These are phyloP conservation scores for Sweltsa coloradensis DNA, from an alignment of 1,140 invertebrate genomes.

Conservation along the genomic window DNA sequence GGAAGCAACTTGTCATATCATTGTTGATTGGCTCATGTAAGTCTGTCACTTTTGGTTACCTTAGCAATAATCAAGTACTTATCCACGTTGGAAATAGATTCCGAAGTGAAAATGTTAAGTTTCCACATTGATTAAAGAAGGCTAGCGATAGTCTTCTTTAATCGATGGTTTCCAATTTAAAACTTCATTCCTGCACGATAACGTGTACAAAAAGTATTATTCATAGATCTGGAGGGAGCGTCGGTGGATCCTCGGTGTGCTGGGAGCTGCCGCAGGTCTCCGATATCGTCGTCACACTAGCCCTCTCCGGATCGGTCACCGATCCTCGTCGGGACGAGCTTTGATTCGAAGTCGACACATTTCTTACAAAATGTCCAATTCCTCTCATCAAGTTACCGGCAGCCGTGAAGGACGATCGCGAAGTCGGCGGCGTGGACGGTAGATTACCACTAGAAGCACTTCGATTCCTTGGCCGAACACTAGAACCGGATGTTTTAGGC, in stretches of 20 bases:
- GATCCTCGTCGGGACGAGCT: not conserved
- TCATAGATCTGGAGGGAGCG: conserved; percentile 4
- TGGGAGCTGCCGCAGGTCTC: not conserved
- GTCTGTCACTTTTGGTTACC: no score
- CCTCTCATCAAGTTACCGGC: conserved; percentile 1
- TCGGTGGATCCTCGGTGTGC: not conserved
- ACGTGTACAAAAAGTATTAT: not conserved
- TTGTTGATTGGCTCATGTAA: no score
- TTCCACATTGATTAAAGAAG: no score
- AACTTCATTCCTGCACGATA: no score
- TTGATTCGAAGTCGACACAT: not conserved
- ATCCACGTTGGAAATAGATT: no score
- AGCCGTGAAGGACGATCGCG: not conserved
- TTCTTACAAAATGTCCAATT: not conserved
- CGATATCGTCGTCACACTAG: not conserved
- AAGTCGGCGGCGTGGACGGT: not conserved
- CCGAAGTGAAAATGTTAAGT: no score
- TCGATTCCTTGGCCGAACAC: not conserved
- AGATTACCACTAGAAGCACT: conserved; percentile 5
- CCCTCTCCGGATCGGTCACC: not conserved
- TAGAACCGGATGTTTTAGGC: not conserved
- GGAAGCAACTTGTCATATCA: no score
- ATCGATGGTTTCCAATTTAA: no score
- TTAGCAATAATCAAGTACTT: no score
- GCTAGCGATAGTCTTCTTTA: no score